These are phyloP conservation scores for Pristionchus maxplancki DNA, from an alignment of 2,888 invertebrate genomes.

Conservation along the genomic window DNA sequence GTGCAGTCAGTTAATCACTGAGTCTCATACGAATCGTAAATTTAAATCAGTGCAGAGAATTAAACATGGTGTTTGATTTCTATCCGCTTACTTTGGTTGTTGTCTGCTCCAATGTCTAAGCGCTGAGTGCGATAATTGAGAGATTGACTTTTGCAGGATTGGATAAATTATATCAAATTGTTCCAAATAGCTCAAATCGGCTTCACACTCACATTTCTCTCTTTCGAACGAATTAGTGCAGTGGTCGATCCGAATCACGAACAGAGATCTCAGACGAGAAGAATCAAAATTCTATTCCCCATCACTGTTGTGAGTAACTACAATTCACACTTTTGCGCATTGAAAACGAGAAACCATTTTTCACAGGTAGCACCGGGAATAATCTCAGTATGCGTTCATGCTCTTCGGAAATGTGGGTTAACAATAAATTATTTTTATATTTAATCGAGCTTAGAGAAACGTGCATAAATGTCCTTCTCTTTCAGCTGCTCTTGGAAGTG, in stretches of 20 bases:
- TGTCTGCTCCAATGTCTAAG: background rate
- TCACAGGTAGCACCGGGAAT: conserved; percentile 1
- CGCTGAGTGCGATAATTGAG: background rate
- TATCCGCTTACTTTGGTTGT: background rate
- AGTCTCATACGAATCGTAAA: background rate
- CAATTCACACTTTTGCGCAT: background rate
- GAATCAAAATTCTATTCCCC: background rate
- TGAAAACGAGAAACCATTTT: background rate
- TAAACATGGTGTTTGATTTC: background rate
- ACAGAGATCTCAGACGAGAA: background rate
- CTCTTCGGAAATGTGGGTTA: background rate
- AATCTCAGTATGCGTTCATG: background rate
- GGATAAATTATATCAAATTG: conserved; percentile 18
- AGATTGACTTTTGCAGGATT: background rate
- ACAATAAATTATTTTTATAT: background rate
- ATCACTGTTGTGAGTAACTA: background rate
- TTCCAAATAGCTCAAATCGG: conserved; percentile 30
- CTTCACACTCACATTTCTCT: conserved; percentile 21
- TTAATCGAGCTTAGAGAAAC: too few relatives aligned
- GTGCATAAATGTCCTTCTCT: background rate
- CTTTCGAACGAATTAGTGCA: conserved; percentile 11
- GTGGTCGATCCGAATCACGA: conserved; percentile 23
- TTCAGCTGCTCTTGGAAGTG: background rate
- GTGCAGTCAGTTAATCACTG: background rate
- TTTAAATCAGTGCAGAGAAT: background rate